Evolutionary conservation across 1,140 invertebrate species (phyloP).

Genomic region (Pseudomyrmex concolor): DNA sequence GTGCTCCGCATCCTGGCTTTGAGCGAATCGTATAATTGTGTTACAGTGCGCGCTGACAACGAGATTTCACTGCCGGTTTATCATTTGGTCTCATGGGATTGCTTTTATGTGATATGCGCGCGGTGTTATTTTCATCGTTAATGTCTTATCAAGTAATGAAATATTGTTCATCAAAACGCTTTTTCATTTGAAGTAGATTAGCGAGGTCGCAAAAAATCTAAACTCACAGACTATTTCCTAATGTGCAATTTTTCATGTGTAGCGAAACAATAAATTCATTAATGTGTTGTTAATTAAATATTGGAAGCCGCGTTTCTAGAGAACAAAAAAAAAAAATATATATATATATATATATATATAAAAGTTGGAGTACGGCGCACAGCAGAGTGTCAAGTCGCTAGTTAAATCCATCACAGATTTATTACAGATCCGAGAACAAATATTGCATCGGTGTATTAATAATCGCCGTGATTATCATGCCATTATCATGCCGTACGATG

Average conservation of each 20-base stretch:
- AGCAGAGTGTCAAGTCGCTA: constrained; percentile 18
- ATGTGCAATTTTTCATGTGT: background rate
- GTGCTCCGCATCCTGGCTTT: constrained; percentile 64
- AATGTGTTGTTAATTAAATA: constrained; percentile 5
- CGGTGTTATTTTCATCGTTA: background rate
- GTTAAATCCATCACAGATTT: constrained; percentile 50
- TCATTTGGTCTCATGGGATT: constrained; percentile 36
- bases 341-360: constrained; percentile 10
- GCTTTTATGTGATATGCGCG: constrained; percentile 11
- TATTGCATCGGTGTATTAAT: constrained; percentile 72
- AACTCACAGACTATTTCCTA: background rate
- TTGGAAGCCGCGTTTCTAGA: background rate
- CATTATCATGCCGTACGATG: constrained; percentile 69
- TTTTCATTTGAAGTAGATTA: background rate
- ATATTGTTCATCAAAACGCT: constrained; percentile 2
- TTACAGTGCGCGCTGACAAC: constrained; percentile 43
- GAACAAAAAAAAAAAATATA: background rate
- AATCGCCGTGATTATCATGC: constrained; percentile 68
- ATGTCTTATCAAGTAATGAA: constrained; percentile 5
- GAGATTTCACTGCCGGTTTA: constrained; percentile 62
- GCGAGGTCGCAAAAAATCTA: background rate
- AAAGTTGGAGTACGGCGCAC: background rate
- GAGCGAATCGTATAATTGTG: constrained; percentile 64
- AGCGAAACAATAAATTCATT: constrained; percentile 7
- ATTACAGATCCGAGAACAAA: constrained; percentile 67